A percentile compares a stretch with the other conserved stretches of the same genome.
Evolutionary conservation across 2,797 vertebrate species (phyloP).

Genomic region (Spinus pinus): DNA sequence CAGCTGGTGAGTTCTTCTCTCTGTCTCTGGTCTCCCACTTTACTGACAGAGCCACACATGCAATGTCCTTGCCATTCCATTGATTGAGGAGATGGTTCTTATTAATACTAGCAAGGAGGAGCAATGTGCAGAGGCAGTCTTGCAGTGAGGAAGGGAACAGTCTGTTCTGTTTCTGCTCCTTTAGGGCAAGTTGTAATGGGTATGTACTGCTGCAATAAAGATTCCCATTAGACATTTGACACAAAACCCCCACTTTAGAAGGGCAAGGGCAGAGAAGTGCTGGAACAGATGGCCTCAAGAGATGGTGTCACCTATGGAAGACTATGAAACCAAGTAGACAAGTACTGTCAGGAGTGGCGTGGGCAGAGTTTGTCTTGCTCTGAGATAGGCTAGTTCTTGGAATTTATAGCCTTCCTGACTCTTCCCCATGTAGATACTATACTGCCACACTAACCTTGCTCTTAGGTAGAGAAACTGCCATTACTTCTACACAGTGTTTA

Average conservation of each 20-base stretch:
- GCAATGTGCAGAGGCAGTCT: not conserved
- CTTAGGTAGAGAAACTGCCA: not conserved
- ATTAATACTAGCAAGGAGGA: not conserved
- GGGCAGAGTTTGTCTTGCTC: not conserved
- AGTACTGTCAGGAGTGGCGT: not conserved
- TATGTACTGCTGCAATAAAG: not conserved
- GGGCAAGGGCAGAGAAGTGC: not conserved
- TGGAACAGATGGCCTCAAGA: not conserved
- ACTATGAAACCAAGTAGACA: not conserved
- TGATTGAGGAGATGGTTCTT: rapidly evolving
- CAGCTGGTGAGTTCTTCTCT: not conserved
- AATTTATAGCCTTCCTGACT: not conserved
- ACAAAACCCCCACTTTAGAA: rapidly evolving
- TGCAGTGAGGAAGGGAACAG: not conserved
- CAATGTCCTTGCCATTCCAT: not conserved
- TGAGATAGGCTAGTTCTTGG: not conserved
- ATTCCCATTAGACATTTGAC: not conserved
- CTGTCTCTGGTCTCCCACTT: not conserved
- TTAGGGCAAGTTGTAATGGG: not conserved
- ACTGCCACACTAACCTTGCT: not conserved
- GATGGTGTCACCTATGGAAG: not conserved
- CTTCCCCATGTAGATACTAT: not conserved
- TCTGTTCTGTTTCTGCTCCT: not conserved
- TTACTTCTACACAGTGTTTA: not conserved
- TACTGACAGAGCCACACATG: not conserved